These are phyloP conservation scores for Sialia sialis DNA, from an alignment of 2,113 vertebrate genomes.

Conservation along the genomic window DNA sequence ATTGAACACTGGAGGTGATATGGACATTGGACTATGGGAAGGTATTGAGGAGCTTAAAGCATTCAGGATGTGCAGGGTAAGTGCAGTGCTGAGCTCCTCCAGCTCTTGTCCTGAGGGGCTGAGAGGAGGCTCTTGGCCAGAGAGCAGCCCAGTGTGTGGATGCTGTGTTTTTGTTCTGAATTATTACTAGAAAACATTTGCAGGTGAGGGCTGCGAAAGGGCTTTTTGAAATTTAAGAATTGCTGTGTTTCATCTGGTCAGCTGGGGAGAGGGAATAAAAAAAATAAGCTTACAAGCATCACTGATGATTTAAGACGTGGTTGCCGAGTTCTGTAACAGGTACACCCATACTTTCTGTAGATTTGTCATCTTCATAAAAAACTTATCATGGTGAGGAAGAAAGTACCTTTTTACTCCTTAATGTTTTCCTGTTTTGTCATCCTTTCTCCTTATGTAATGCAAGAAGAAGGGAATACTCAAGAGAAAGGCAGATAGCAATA, in stretches of 20 bases:
- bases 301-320: not conserved
- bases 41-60: not conserved
- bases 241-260: not conserved
- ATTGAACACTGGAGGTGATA: not conserved
- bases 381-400: not conserved
- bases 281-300: not conserved
- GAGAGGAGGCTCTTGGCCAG: not conserved
- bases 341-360: not conserved
- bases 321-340: not conserved
- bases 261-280: not conserved
- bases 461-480: not conserved
- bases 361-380: not conserved
- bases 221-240: not conserved
- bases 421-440: not conserved
- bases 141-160: not conserved
- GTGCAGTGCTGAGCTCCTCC: not conserved
- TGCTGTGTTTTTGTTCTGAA: not conserved
- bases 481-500: not conserved
- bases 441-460: not conserved
- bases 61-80: not conserved
- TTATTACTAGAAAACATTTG: not conserved
- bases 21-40: fast-evolving
- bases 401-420: not conserved
- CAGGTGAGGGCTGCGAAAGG: not conserved
- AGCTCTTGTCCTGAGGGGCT: not conserved